Evolutionary conservation across 2,888 invertebrate species (phyloP), one percentile per base, ranked within the genome.

Genomic region (Cantharis lateralis): DNA sequence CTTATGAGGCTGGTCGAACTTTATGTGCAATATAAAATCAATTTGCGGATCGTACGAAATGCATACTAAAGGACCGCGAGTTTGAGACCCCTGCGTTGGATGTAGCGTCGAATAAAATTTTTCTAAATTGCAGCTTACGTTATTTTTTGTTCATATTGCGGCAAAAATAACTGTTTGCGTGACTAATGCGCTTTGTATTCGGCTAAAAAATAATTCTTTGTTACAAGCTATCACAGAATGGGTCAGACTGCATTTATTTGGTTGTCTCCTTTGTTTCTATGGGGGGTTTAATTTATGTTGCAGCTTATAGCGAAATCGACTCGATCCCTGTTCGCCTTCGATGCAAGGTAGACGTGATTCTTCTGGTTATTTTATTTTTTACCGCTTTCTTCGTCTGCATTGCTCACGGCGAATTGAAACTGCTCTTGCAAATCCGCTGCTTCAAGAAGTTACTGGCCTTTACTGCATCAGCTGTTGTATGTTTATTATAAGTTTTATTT

Each of bases 371-470:
- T 71, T 15, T 68, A 10, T n/a, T 71, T 74, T 77, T 75, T 70
- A 70, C 71, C 13, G 11, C 28, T 18, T 64, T 32, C 72, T 63
- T 20, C 70, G 73, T 76, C 70, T 73, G 64, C 64, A 62, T 15
- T n/a, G 66, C 69, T 62, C 9, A 15, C 18, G 18, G 70, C 69
- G 13, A 63, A 26, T 61, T 15, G 74, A 64, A 15, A 15, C n/a
- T n/a, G 16, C 64, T 64, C 13, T 64, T 16, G 20, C 64, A 66
- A 66, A 66, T 75, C 72, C 48, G 62, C 72, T 73, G 75, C 74
- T 74, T 48, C 20, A 69, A 77, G 76, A 80, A 80, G 82, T 82
- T 83, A 82, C 82, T 83, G 83, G 82, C 82, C 82, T 82, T 80
- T 79, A 77, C 79, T 77, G 68, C 72, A 82, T 82, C 83, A 83